Conservation (phyloP, 1,140 invertebrate species). For the Polyergus mexicanus region DNA sequence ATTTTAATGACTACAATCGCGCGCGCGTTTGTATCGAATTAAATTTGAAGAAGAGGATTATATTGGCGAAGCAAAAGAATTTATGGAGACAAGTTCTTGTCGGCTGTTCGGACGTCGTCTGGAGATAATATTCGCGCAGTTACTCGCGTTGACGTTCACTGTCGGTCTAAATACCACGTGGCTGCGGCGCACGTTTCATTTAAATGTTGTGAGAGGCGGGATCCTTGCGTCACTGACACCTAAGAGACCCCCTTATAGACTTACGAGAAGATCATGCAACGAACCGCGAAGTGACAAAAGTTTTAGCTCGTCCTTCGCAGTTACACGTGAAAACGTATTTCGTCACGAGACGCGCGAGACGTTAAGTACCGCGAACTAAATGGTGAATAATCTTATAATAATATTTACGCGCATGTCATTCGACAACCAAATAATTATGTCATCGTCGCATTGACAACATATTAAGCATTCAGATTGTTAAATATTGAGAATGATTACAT, state of each 20-base stretch:
- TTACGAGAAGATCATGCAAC: not conserved
- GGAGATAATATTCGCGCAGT: not conserved
- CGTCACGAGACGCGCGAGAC: not conserved
- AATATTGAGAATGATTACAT: not conserved
- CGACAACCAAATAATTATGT: not conserved
- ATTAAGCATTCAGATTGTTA: not conserved
- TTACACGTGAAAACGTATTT: not conserved
- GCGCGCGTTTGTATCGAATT: not conserved
- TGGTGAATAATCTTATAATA: constrained; percentile 9
- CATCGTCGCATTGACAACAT: not conserved
- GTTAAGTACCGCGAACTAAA: not conserved
- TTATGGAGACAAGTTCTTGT: not conserved
- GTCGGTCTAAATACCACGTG: constrained; percentile 47
- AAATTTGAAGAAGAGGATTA: not conserved
- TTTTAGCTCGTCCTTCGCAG: constrained; percentile 27
- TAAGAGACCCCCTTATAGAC: not conserved
- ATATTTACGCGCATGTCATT: not conserved
- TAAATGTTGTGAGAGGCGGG: not conserved
- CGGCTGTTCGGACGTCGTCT: not conserved
- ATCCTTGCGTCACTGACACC: constrained; percentile 26
- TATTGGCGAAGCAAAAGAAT: not conserved
- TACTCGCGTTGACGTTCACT: constrained; percentile 8
- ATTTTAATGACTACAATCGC: not conserved
- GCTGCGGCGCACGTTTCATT: not conserved
- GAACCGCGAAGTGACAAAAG: constrained; percentile 28